Percentiles rank a stretch among this genome's conserved stretches.
Evolutionary conservation across 30 jellyfish, hydroid and myxozoan species (phyloP).

Genomic region (Chrysaora quinquecirrha): DNA sequence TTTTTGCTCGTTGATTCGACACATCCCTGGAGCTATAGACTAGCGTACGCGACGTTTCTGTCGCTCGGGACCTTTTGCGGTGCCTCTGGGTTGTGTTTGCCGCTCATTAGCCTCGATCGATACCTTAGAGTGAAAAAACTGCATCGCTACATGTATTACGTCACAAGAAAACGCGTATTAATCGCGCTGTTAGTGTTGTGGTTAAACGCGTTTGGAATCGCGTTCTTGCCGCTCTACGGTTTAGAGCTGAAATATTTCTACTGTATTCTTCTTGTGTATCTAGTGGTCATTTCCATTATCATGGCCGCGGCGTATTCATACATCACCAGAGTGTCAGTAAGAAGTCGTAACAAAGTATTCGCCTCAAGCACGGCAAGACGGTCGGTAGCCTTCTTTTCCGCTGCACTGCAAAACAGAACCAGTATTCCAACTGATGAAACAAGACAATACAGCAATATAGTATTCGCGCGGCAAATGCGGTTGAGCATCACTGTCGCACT

Average conservation of each 20-base stretch:
- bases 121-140: slow-evolving; percentile 55
- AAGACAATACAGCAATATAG: no score
- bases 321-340: not conserved
- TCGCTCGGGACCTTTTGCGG: slow-evolving; percentile 53
- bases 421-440: no score
- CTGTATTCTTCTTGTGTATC: slow-evolving; percentile 35
- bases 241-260: slow-evolving; percentile 27
- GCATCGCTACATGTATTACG: slow-evolving; percentile 45
- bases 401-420: no score
- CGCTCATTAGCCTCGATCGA: slow-evolving; percentile 62
- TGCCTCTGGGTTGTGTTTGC: slow-evolving; percentile 59
- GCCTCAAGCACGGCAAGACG: not conserved
- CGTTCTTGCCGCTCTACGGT: slow-evolving; percentile 53
- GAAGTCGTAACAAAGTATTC: not conserved
- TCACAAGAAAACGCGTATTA: slow-evolving; percentile 38
- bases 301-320: slow-evolving; percentile 14
- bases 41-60: slow-evolving; percentile 8
- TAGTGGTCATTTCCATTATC: slow-evolving; percentile 6
- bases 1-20: slow-evolving; percentile 3
- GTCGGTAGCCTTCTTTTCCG: not conserved
- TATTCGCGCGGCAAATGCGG: slow-evolving; percentile 52
- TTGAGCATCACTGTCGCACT: slow-evolving; percentile 45
- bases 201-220: slow-evolving; percentile 41
- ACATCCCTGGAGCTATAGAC: not conserved
- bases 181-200: slow-evolving; percentile 27